Evolutionary conservation across 2,113 vertebrate genomes (phyloP).

Genomic region (Phodopus roborovskii): DNA sequence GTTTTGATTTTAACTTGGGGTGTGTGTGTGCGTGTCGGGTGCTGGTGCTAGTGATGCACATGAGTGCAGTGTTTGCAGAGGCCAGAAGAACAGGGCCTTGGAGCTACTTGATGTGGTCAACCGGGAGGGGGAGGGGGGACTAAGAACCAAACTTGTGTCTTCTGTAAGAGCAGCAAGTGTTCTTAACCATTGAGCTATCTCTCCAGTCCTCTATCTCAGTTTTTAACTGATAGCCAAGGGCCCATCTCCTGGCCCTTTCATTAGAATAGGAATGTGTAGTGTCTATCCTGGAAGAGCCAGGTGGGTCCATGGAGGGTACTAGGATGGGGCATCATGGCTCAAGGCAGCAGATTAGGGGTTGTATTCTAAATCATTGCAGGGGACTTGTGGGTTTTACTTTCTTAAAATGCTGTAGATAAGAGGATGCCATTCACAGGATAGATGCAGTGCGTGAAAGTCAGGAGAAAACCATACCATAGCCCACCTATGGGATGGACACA

Average conservation of each 20-base stretch:
- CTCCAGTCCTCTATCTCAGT: not conserved
- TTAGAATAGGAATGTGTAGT: not conserved
- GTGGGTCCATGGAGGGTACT: not conserved
- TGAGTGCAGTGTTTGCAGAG: no score
- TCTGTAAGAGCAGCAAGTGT: not conserved
- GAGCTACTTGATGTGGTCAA: not conserved
- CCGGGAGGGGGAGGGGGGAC: not conserved
- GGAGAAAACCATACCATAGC: not conserved
- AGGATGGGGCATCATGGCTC: not conserved
- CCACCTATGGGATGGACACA: not conserved
- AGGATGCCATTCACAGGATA: not conserved
- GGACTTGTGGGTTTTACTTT: not conserved
- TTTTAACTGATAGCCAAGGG: not conserved
- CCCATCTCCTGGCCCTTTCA: not conserved
- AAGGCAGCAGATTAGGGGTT: not conserved
- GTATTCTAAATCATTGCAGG: rapidly evolving
- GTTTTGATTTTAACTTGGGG: not conserved
- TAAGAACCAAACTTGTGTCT: not conserved
- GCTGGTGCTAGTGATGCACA: not conserved
- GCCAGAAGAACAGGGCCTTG: not conserved
- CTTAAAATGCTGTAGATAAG: not conserved
- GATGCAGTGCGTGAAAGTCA: not conserved
- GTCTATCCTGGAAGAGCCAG: not conserved
- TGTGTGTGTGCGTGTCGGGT: not conserved
- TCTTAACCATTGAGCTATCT: not conserved